Base-by-base conservation (phyloP, 2,888 invertebrate species). In the Agrenia bidenticulata region DNA sequence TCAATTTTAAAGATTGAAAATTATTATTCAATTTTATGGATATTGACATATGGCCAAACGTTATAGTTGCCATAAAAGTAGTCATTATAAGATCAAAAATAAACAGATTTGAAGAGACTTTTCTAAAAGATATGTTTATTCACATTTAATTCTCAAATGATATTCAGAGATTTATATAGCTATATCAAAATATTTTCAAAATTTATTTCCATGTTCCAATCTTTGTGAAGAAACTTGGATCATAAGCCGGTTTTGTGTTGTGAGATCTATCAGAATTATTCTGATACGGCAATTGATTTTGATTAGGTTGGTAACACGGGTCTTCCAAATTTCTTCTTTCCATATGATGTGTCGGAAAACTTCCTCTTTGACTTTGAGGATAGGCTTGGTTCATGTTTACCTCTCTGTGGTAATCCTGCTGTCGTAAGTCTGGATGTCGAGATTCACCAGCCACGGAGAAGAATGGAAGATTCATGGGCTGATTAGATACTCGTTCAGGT, bases 61-160 rank as follows among this genome's bases (percentile, higher is more conserved):
- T 67, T 61, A 60, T 61, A 54, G 21, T 37, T 32, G 2, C 11
- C 11, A 2, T 15, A 53, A 53, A 61, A 39, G 1, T 15, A 15
- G 32, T 23, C 32, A 37, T 60, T 39, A 50, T 27, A 49, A 26
- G 7, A 32, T 42, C 39, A 53, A 19, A 19, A n/a, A 19, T 9
- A 50, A 60, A 45, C 23, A 59, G 59, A 60, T 45, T 54, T 59
- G 53, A 59, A 59, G 39, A 37, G 32, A 39, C 15, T 55, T 55
- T 19, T 11, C 4, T 4, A 32, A 32, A 32, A 32, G 32, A n/a
- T n/a, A n/a, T n/a, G n/a, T n/a, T n/a, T n/a, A n/a, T n/a, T n/a
- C n/a, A n/a, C n/a, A n/a, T n/a, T n/a, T n/a, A n/a, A n/a, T n/a
- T n/a, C n/a, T n/a, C n/a, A n/a, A n/a, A n/a, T n/a, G n/a, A 21